These are phyloP conservation scores for Rattus rattus DNA, from an alignment of 2,113 vertebrate genomes.

Conservation along the genomic window DNA sequence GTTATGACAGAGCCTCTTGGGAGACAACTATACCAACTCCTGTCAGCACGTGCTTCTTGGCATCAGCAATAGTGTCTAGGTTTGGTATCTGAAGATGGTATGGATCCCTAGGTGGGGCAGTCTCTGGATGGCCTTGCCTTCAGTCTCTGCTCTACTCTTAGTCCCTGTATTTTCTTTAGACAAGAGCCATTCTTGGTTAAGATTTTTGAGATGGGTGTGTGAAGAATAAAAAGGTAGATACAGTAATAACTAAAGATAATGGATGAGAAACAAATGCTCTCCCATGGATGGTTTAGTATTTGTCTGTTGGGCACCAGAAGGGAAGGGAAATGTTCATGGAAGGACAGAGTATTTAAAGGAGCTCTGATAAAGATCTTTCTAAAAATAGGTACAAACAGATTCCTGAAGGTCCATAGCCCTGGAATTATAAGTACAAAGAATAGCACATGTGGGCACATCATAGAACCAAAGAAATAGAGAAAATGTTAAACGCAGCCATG, in stretches of 20 bases:
- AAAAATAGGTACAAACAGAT: conserved; percentile 6
- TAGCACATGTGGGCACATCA: neutral
- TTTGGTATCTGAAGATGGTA: too few relatives aligned
- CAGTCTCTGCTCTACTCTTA: too few relatives aligned
- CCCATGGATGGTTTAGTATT: neutral
- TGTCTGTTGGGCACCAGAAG: neutral
- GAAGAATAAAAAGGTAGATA: neutral
- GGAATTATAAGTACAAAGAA: neutral
- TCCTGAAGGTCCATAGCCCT: neutral
- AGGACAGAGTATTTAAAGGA: neutral
- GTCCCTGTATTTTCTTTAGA: too few relatives aligned
- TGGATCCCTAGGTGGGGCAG: too few relatives aligned
- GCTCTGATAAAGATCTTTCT: neutral
- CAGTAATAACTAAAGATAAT: neutral
- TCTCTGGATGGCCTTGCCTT: too few relatives aligned
- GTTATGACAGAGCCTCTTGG: too few relatives aligned
- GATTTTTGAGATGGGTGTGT: too few relatives aligned
- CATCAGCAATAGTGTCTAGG: too few relatives aligned
- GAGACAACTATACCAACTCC: too few relatives aligned
- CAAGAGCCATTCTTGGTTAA: too few relatives aligned
- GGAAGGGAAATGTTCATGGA: neutral
- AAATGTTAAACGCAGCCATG: neutral
- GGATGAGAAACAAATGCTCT: neutral
- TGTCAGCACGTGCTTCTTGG: too few relatives aligned
- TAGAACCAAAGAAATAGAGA: conserved; percentile 25